These are phyloP conservation scores for Acronicta alni DNA, from an alignment of 2,888 invertebrate genomes.

Conservation along the genomic window DNA sequence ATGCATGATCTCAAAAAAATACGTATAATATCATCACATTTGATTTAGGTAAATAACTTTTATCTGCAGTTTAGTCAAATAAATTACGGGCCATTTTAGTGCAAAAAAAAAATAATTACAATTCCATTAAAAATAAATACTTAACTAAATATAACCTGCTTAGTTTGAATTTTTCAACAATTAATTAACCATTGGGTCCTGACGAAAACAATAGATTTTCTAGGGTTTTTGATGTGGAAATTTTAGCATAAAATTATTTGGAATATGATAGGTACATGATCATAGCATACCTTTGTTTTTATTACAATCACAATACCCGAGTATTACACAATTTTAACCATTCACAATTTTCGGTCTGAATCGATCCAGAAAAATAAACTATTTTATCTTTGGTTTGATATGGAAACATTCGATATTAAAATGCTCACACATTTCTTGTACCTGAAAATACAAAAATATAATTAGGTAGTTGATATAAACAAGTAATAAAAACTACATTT, in stretches of 20 bases:
- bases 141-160: no score
- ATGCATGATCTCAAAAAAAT: slow-evolving; percentile 5
- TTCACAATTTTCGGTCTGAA: slow-evolving; percentile 44
- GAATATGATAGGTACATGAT: slow-evolving; percentile 18
- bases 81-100: no score
- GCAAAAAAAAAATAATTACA: no score
- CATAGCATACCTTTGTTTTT: slow-evolving; percentile 42
- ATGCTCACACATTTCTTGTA: slow-evolving; percentile 98
- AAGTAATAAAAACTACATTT: no score
- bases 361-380: slow-evolving; percentile 57
- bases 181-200: not conserved
- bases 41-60: slow-evolving; percentile 4
- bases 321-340: slow-evolving; percentile 33
- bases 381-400: slow-evolving; percentile 84
- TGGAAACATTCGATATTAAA: slow-evolving; percentile 96
- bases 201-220: no score
- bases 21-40: not conserved
- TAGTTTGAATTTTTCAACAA: not conserved
- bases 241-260: not conserved
- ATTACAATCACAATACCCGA: slow-evolving; percentile 44
- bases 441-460: slow-evolving; percentile 87
- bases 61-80: not conserved
- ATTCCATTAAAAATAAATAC: not conserved
- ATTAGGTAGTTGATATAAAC: no score
- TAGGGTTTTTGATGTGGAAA: not conserved